Percentiles rank a stretch among this genome's conserved stretches.
These are phyloP conservation scores for Notolabrus celidotus DNA, from an alignment of 2,797 vertebrate genomes.

Conservation along the genomic window DNA sequence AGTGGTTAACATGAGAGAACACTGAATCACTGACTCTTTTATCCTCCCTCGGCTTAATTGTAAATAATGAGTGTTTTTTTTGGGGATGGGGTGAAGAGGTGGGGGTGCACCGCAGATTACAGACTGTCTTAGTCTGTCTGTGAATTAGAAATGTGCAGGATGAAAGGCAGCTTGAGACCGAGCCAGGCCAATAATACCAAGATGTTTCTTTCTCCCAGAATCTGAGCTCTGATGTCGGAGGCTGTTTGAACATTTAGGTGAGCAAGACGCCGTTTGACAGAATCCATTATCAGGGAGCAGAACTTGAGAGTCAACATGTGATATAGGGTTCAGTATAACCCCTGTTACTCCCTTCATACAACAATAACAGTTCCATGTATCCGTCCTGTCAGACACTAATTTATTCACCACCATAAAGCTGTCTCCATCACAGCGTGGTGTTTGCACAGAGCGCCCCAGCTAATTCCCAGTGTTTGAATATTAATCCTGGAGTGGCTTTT, in stretches of 20 bases:
- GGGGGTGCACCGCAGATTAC: constrained; percentile 65
- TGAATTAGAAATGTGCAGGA: constrained; percentile 74
- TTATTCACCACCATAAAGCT: constrained; percentile 62
- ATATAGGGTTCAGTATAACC: no score
- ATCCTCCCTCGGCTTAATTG: constrained; percentile 70
- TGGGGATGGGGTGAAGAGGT: constrained; percentile 43
- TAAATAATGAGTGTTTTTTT: constrained; percentile 76
- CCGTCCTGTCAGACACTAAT: constrained; percentile 49
- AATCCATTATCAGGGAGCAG: neutral
- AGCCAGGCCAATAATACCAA: constrained; percentile 51
- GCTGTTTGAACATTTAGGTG: neutral
- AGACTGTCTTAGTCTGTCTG: constrained; percentile 70
- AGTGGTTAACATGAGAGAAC: constrained; percentile 48
- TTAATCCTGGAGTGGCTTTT: constrained; percentile 75
- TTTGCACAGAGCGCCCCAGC: constrained; percentile 63
- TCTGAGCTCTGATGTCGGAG: constrained; percentile 1
- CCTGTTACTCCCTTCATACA: neutral
- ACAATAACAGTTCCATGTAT: neutral
- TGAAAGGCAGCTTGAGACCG: constrained; percentile 58
- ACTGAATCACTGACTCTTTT: constrained; percentile 48
- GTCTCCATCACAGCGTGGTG: constrained; percentile 79
- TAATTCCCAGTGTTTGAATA: constrained; percentile 77
- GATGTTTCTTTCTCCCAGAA: constrained; percentile 26
- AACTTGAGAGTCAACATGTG: no score
- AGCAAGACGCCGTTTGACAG: no score